Evolutionary conservation across 2,888 invertebrate genomes (phyloP), one percentile per base, ranked within the genome.

Genomic region (Dione vanillae): DNA sequence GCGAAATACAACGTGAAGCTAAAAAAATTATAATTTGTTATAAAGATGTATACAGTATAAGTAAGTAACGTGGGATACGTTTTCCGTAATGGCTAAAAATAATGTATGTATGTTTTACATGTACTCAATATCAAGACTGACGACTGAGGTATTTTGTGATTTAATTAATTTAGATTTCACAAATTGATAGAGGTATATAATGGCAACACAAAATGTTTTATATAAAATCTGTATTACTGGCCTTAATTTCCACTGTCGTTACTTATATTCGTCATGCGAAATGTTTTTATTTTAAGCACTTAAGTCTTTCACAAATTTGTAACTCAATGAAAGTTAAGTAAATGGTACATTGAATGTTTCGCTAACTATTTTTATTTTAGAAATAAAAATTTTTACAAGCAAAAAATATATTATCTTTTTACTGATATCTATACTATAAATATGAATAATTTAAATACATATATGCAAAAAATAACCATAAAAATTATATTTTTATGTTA

Each of bases 271-370:
- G n/a, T 20, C 20, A 27, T 45, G n/a, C 49, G 59, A 20, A 69
- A 69, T 43, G 54, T 43, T 69, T 69, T 69, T 56, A 69, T 69
- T 69, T 65, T 69, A 65, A 58, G 27, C 41, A 67, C 43, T 47
- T 41, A 49, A 69, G 12, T 14, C 40, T 65, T 69, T 65, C 45
- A 41, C 27, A 65, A 69, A 43, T 47, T 16, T 27, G 12, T 61
- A 61, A n/a, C 10, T 56, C 10, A 37, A 56, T 56, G 11, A 56
- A 56, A 16, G 16, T 19, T 56, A 11, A 40, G 16, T 56, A 16
- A 40, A 40, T 40, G 2, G 11, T 7, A 56, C 0, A 56, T 56
- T 16, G 40, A 16, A 37, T 19, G 37, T 1, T 56, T 37, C 5
- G 10, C 10, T 49, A 5, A 10, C 10, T 16, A 1, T 49, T 16